A percentile compares a stretch with the other conserved stretches of the same genome.
Conservation (phyloP, 35 echinoderm and acorn worm species). For the Acanthaster planci region DNA sequence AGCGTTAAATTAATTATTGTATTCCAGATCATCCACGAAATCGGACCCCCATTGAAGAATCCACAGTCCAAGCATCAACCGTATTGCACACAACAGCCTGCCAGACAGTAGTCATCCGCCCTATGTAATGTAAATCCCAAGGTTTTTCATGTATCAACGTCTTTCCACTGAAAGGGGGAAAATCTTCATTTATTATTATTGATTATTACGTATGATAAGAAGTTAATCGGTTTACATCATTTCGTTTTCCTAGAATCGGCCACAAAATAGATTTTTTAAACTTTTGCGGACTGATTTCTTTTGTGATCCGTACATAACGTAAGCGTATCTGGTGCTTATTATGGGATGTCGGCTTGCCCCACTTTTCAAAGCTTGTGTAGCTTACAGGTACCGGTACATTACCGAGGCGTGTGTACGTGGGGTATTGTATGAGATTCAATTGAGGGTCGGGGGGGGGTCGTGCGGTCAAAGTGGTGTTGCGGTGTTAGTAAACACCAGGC, state of each 20-base stretch:
- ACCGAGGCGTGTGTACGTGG: too few relatives aligned
- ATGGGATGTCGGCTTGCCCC: background rate
- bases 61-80: slow-evolving; percentile 6
- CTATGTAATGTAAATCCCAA: background rate
- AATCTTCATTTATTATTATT: too few relatives aligned
- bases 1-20: slow-evolving; percentile 20
- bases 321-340: slow-evolving; percentile 21
- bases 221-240: too few relatives aligned
- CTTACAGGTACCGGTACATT: background rate
- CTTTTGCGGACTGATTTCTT: slow-evolving; percentile 7
- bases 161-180: background rate
- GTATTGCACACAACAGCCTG: background rate
- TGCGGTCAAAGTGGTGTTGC: too few relatives aligned
- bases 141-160: background rate
- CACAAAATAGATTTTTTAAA: background rate
- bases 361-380: background rate
- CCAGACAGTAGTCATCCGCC: slow-evolving; percentile 10
- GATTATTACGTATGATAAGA: too few relatives aligned
- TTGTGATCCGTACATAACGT: slow-evolving; percentile 8
- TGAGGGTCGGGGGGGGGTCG: too few relatives aligned
- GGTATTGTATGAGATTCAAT: too few relatives aligned
- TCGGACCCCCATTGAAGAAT: slow-evolving; percentile 22
- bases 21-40: slow-evolving; percentile 16
- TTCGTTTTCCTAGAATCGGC: background rate
- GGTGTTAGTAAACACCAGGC: too few relatives aligned